These are phyloP conservation scores for Pseudococcus jackbeardsleyi DNA, from an alignment of 2,888 invertebrate species.

Conservation along the genomic window DNA sequence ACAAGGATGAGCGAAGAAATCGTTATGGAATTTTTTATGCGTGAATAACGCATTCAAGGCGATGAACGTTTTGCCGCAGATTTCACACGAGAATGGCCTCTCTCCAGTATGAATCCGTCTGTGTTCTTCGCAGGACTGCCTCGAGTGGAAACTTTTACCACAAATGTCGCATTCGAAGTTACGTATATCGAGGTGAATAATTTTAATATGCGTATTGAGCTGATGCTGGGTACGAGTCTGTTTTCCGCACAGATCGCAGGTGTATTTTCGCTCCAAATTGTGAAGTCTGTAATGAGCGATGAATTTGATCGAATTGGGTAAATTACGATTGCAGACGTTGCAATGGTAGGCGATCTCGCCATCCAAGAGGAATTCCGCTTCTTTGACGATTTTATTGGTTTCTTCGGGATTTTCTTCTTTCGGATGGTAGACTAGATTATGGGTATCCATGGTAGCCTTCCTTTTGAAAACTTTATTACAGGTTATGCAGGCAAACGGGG, in stretches of 20 bases:
- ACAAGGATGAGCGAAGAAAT: constrained; percentile 72
- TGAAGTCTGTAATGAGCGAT: constrained; percentile 67
- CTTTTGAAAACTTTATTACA: constrained; percentile 58
- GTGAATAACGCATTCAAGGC: constrained; percentile 72
- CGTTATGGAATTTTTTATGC: constrained; percentile 73
- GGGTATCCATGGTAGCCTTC: constrained; percentile 21
- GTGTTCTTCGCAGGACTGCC: constrained; percentile 71
- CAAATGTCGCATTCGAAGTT: constrained; percentile 73
- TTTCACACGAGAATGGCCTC: constrained; percentile 71
- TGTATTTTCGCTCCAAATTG: constrained; percentile 67
- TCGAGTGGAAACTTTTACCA: constrained; percentile 72
- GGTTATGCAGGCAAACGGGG: constrained; percentile 46
- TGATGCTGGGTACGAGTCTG: constrained; percentile 66
- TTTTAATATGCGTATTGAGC: constrained; percentile 72
- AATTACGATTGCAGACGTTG: constrained; percentile 54
- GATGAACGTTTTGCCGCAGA: constrained; percentile 70
- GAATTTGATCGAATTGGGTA: not conserved
- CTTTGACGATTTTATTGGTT: constrained; percentile 20
- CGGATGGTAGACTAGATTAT: constrained; percentile 52
- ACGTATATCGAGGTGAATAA: constrained; percentile 71
- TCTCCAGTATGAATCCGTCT: constrained; percentile 71
- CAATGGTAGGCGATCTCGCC: constrained; percentile 60
- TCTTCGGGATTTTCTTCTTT: constrained; percentile 38
- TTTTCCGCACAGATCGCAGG: constrained; percentile 68
- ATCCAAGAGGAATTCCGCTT: constrained; percentile 53